Evolutionary conservation across 2,888 invertebrate genomes (phyloP), one percentile per base, ranked within the genome.

Genomic region (Caenorhabditis sp.): DNA sequence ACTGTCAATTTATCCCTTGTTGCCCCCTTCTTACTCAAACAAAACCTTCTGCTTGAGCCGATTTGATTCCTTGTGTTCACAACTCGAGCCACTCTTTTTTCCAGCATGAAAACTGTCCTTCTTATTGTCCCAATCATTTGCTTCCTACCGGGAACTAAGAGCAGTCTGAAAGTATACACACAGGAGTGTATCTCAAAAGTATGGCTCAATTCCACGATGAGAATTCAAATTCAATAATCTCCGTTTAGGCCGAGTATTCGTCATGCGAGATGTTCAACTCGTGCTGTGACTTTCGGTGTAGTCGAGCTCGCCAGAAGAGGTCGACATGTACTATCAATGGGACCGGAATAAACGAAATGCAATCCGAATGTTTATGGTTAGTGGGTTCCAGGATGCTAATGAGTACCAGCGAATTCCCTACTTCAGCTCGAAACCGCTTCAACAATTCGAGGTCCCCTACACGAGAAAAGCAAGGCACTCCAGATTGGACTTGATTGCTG

Each of bases 201-300:
- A 24, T 41, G 35, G 0, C 19, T 10, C 3, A 22, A 0, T 1
- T 58, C 14, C 0, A 12, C 38, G 26, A 14, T n/a, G 16, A 24
- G 35, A 22, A 2, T 31, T 54, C 28, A 38, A 14, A 16, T 58
- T 54, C 1, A 6, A 35, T 41, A n/a, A n/a, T n/a, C n/a, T n/a
- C n/a, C n/a, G n/a, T 69, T 26, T 47, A 84, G 84, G 84, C 84
- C 2, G 77, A 77, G 8, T 49, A 61, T 19, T 73, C 80, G 0
- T 84, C 84, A 0, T 84, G 84, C 31, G 61, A 68, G 14, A 31
- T 61, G 56, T 84, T 84, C 84, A 84, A 84, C 44, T 76, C 84
- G 5, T 84, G 84, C 44, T 84, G 84, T 22, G 84, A 84, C 51
- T 74, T 84, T 38, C 61, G 84, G 19, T 84, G 84, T 56, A 81